Evolutionary conservation across 2,113 vertebrate species (phyloP), one percentile per base, ranked within the genome.

Genomic region (Sinocyclocheilus rhinocerous): DNA sequence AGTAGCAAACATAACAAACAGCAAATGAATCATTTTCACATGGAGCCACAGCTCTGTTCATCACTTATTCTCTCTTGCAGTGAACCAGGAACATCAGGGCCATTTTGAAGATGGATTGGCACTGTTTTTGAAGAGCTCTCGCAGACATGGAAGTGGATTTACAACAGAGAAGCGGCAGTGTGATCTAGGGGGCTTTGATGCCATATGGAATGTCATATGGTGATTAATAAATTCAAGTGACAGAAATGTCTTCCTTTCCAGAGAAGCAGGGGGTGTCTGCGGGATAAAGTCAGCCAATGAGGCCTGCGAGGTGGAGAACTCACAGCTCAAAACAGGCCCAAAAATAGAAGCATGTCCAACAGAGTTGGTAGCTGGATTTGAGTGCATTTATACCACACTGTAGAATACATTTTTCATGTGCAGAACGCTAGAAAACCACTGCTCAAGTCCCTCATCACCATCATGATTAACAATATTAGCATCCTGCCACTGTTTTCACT

Each of bases 391-490:
- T 77, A 78, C 73, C 83, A 84, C 88, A 85, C 81, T 90, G 91
- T 91, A 87, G 87, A 91, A 91, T 91, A 45, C 89, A 91, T 92
- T 88, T 89, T 89, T 92, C 87, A 92, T 92, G 91, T 91, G 76
- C 24, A 77, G 70, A 8, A 6, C 22, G 72, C 76, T 84, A 85
- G 81, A 45, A 36, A 81, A 73, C 52, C 65, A 42, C 77, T 63
- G 26, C 57, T 39, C 6, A 20, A 59, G 42, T 57, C 6, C 57
- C 79, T 50, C 78, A 76, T 63, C 42, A 57, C 39, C 61, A 79
- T 24, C 22, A 80, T 24, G 76, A 78, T 85, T 65, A 55, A 79
- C 63, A 76, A 59, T 45, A 72, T 85, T 85, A 72, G 36, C n/a
- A 57, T 79, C 63, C 33, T 20, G 24, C 22, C 67, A 84, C 48